Percentiles rank a stretch among this genome's conserved stretches.
These are phyloP conservation scores for Tragelaphus imberbis DNA, from an alignment of 2,113 vertebrate genomes.

Conservation along the genomic window DNA sequence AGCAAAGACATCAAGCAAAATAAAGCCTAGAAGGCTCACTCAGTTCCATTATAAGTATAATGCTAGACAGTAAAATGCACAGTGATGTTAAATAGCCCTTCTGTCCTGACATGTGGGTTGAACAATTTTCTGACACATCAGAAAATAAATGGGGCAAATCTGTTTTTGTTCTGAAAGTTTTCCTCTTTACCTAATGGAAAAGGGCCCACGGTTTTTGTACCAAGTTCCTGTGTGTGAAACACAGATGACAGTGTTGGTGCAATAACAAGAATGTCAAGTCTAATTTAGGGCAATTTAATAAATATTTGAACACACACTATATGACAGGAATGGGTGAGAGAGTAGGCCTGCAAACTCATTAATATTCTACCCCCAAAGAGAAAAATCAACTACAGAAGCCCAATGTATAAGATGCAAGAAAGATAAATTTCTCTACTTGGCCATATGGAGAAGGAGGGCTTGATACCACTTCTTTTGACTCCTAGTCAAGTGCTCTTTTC, in stretches of 20 bases:
- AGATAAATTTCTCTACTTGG: neutral
- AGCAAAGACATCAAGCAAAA: neutral
- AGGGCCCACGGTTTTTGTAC: neutral
- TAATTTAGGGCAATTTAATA: neutral
- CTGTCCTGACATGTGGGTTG: neutral
- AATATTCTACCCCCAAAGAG: neutral
- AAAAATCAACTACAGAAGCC: neutral
- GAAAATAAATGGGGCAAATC: constrained; percentile 51
- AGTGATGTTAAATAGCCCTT: neutral
- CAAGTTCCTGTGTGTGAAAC: neutral
- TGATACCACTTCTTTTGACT: neutral
- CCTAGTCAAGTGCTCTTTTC: neutral
- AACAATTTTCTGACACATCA: constrained; percentile 42
- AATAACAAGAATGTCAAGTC: neutral
- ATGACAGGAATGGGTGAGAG: neutral
- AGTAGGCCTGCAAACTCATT: neutral
- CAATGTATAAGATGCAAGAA: neutral
- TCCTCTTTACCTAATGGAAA: constrained; percentile 19
- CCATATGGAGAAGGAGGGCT: neutral
- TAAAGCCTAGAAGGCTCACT: neutral
- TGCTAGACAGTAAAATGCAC: neutral
- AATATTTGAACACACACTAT: neutral
- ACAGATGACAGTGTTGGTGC: neutral
- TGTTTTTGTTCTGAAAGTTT: constrained; percentile 41
- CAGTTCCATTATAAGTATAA: neutral